Conservation (phyloP, 1,140 invertebrate genomes). For the Tigriopus japonicus region DNA sequence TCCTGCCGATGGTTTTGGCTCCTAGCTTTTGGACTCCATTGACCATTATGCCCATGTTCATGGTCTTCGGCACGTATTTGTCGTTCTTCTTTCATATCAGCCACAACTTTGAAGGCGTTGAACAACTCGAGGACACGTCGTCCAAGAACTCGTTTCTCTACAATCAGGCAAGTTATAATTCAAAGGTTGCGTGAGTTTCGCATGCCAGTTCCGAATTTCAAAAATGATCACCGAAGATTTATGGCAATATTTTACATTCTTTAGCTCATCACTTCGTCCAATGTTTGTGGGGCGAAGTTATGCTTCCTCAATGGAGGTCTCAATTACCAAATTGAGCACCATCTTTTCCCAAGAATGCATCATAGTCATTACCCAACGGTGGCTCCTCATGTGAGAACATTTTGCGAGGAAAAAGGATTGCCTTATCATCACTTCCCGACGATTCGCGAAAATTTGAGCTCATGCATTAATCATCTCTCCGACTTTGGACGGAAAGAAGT, state of each 20-base stretch:
- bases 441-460: neutral
- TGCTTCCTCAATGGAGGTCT: conserved; percentile 26
- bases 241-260: no score
- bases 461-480: neutral
- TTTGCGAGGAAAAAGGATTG: neutral
- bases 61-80: neutral
- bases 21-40: neutral
- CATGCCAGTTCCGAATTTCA: no score
- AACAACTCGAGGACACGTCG: neutral
- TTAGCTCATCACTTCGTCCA: neutral
- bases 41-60: neutral
- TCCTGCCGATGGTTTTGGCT: neutral
- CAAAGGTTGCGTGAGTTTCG: no score
- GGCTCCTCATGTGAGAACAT: neutral
- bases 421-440: conserved; percentile 2
- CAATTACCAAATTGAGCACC: conserved; percentile 26
- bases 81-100: conserved; percentile 2
- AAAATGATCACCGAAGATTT: no score
- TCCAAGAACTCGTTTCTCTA: no score
- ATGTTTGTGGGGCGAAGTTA: conserved; percentile 20
- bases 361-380: conserved; percentile 4
- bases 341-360: conserved; percentile 21
- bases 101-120: neutral
- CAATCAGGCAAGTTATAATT: no score
- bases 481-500: no score